These are phyloP conservation scores for Lepas anatifera DNA, from an alignment of 2,888 invertebrate genomes.

Conservation along the genomic window DNA sequence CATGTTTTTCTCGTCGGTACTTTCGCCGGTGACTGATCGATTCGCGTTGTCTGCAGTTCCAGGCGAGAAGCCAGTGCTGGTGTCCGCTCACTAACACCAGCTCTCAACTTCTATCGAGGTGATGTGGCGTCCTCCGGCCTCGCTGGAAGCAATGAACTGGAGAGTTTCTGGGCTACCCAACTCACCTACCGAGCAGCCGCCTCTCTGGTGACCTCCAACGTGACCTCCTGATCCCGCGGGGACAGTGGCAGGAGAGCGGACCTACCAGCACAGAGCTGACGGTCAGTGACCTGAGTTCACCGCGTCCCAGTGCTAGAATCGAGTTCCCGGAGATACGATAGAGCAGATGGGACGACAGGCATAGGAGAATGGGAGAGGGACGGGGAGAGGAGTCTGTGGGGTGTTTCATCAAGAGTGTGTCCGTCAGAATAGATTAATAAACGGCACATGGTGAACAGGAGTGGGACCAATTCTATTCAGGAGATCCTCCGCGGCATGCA, in stretches of 20 bases:
- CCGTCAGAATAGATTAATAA: neutral
- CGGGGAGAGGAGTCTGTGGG: neutral
- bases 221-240: no score
- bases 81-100: neutral
- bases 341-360: no score
- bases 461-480: neutral
- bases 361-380: neutral
- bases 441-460: neutral
- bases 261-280: neutral
- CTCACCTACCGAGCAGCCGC: slow-evolving; percentile 12
- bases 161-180: slow-evolving; percentile 13
- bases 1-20: no score
- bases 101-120: neutral
- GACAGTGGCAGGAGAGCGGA: neutral
- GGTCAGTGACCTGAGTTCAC: neutral
- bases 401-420: neutral
- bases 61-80: neutral
- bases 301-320: no score
- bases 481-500: neutral
- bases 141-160: slow-evolving; percentile 2
- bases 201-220: neutral
- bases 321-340: no score
- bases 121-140: neutral
- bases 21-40: no score
- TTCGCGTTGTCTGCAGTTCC: slow-evolving; percentile 6